Base-by-base conservation (phyloP, 2,888 invertebrate species). In the Drosophila demipolita region DNA sequence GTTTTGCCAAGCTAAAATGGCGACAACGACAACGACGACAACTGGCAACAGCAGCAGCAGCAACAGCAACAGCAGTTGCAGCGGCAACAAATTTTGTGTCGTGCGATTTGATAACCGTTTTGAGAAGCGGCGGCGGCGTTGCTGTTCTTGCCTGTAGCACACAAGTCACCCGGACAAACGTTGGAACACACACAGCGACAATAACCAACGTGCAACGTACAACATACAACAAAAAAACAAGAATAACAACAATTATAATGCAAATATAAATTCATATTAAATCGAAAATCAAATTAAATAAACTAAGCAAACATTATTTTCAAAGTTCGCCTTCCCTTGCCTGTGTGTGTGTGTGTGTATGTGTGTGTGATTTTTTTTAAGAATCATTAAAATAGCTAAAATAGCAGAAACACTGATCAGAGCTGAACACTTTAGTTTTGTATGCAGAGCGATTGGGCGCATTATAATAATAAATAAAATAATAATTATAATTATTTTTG, bases 61-160 rank as follows among this genome's bases (percentile, higher is more conserved):
- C 66, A 62, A 70, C 80, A 42, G 49, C 68, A 50, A 45, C 59
- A 64, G 60, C 64, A 58, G 69, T 64, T 42, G 62, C 36, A 40
- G 70, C 75, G 68, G 71, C 80, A 68, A 73, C 66, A 66, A 80
- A 69, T 73, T 80, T 80, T 69, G 80, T 84, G 82, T 80, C 82
- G 84, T 84, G 80, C 80, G 74, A 84, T 80, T 87, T 84, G 84
- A 84, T 87, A 87, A 83, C 79, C 80, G 83, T 86, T 83, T 82
- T 83, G 53, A 81, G 78, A 84, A 82, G 84, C 85, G 87, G 78
- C 83, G 87, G 78, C 83, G 79, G 81, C 81, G 71, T 70, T 75
- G 83, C 80, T 78, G 78, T 70, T 59, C 60, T 70, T 61, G 76
- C 73, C 63, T 78, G 75, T 78, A 71, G 81, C 75, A 75, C 52